phyloP scores from a whole-genome alignment of 2,113 vertebrate genomes.

The Sus scrofa region T2T-Sscrofa CM000820.6:121429001-121429500 shows the following conservation, averaged over 20 bases:
- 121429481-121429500: conserved; percentile 25
- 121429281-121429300: background rate
- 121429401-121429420: background rate
- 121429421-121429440: background rate
- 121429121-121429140: background rate
- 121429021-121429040: background rate
- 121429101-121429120: background rate
- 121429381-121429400: background rate
- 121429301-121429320: background rate
- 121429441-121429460: background rate
- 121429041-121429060: background rate
- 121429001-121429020: too few species aligned
- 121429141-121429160: background rate
- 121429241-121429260: background rate
- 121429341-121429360: background rate
- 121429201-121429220: background rate
- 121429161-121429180: background rate
- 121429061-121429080: background rate
- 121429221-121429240: background rate
- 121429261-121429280: too few species aligned
- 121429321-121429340: background rate
- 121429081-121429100: background rate
- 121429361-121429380: background rate
- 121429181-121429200: background rate
- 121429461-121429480: background rate